Evolutionary conservation across 1,140 invertebrate genomes (phyloP), one percentile per base, ranked within the genome.

Genomic region (Brachionus paranguensis): DNA sequence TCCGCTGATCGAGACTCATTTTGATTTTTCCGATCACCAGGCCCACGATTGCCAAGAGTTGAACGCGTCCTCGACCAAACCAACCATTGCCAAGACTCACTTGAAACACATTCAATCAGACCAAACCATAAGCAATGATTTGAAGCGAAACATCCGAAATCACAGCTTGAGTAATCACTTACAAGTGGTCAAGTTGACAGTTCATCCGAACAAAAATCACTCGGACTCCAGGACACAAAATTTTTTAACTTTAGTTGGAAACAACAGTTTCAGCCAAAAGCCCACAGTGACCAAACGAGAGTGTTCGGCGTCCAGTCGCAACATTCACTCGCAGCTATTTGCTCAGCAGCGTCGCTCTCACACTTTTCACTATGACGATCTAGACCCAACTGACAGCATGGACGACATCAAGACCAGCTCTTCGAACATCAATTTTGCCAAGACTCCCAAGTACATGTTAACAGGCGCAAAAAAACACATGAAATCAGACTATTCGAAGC

Each of bases 231-330:
- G 11, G 2, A 29, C 43, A n/a, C 24, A 17, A 11, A 45, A 74
- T 45, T 76, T 76, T 76, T 76, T 76, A 29, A 76, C 43, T n/a
- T 14, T 76, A 24, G 43, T 76, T 20, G 72, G 72, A 20, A 76
- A 47, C 50, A 76, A 50, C 27, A 76, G 33, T 14, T 76, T 76
- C 41, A 20, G 17, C n/a, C 68, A 72, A 72, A 72, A 72, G 20
- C 37, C 64, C 2, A 27, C 20, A 29, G 14, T 41, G 10, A 43
- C 41, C 14, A 72, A 72, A 72, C 68, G 68, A 47, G 68, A 72
- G 7, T 1, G 12, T 24, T 72, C 37, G 17, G 37, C 68, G 4
- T 12, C 37, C 12, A 72, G 17, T 72, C 29, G 37, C 4, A 41
- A 4, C 33, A 6, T 43, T 43, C 68, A 72, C 17, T 17, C 68